Percentiles rank a stretch among this genome's conserved stretches.
These are phyloP conservation scores for Mohoua ochrocephala DNA, from an alignment of 2,113 vertebrate genomes.

Conservation along the genomic window DNA sequence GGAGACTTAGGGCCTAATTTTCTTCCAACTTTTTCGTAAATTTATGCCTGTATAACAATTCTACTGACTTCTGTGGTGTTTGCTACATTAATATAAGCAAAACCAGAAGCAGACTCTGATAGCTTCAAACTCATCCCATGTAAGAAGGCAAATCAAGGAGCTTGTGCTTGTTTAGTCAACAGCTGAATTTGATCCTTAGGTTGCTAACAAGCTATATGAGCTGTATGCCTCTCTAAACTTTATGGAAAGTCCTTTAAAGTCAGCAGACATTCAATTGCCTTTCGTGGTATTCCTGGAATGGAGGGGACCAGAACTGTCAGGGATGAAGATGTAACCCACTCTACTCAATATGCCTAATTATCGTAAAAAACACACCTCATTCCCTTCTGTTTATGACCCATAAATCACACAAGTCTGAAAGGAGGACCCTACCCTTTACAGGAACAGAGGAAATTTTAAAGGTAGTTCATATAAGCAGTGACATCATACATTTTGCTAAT, in stretches of 20 bases:
- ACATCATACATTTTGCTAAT: not conserved
- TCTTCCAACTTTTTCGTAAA: slow-evolving; percentile 4
- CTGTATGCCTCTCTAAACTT: not conserved
- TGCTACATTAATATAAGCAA: not conserved
- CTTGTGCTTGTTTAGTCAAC: not conserved
- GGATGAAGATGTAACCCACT: not conserved
- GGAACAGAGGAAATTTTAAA: not conserved
- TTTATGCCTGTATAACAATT: not conserved
- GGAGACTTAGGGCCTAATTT: slow-evolving; percentile 27
- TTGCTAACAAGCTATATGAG: not conserved
- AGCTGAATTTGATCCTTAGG: not conserved
- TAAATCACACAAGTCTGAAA: not conserved
- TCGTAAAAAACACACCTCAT: not conserved
- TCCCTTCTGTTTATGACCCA: not conserved
- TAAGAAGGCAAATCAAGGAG: not conserved
- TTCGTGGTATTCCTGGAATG: not conserved
- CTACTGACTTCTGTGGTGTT: not conserved
- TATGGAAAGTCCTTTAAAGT: not conserved
- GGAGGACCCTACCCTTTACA: not conserved
- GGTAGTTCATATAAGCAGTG: not conserved
- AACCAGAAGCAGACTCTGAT: not conserved
- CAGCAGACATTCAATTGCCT: not conserved
- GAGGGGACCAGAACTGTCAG: not conserved
- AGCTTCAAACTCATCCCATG: not conserved
- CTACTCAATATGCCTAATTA: not conserved